Base-by-base conservation (phyloP, 2,888 invertebrate genomes). In the Dilophus febrilis region DNA sequence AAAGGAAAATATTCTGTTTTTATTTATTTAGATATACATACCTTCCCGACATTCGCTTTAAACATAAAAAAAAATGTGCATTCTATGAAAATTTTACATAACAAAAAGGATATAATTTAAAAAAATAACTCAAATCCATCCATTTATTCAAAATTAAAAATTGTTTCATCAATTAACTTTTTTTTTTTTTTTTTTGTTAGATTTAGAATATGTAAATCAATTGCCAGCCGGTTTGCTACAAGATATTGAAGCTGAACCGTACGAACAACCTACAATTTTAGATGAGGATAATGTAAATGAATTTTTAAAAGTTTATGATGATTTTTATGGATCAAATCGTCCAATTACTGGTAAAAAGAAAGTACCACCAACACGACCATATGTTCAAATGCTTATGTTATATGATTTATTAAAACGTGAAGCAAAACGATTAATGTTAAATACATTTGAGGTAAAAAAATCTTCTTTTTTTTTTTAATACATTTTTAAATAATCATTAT, bases 351-450 rank as follows among this genome's bases (percentile, higher is more conserved):
- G 63, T 4, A 60, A 59, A 33, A 63, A 64, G 47, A 53, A 60
- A 8, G 51, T 56, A 18, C 63, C 64, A 12, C 59, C 60, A 27
- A 62, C 63, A 1, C 60, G 61, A 38, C 55, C 64, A 2, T 63
- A 62, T 47, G 61, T 63, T 2, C 59, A 61, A 35, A 59, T 62
- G 39, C 46, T 63, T 29, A 51, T 64, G 36, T 52, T 61, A 17
- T 63, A 64, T 38, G 63, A 64, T 49, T 49, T 62, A 18, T 51
- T 64, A 2, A 63, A 63, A 43, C 55, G 64, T 3, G 63, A 63
- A 44, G 61, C 64, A 1, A 63, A 63, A 42, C 53, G 57, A 1
- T 51, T 53, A 3, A 59, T 57, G 49, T 46, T 62, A 1, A 59
- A 54, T 46, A 58, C 57, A 51, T 64, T 60, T 42, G 56, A 57